phyloP scores from a whole-genome alignment of 2,888 invertebrate species.

The Gerosis bhagava region DNA sequence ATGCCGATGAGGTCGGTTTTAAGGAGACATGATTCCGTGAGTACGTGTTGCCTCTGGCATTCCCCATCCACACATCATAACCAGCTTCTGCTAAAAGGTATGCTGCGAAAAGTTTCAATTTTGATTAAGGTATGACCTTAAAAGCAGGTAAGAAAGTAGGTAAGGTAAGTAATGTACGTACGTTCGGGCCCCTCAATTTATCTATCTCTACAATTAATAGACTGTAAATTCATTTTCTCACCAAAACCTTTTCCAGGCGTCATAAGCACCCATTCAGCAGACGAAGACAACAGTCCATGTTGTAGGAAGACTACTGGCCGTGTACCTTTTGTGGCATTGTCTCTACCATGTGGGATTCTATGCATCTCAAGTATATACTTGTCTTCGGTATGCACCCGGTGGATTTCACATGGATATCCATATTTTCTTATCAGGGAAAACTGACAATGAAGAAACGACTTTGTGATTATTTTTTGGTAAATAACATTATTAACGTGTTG shows the following conservation, averaged over 20 bases:
- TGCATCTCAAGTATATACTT: slow-evolving; percentile 92
- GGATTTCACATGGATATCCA: slow-evolving; percentile 88
- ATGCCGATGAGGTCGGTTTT: slow-evolving; percentile 55
- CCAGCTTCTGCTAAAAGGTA: slow-evolving; percentile 86
- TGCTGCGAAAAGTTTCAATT: slow-evolving; percentile 77
- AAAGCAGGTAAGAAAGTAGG: no score
- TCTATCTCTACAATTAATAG: no score
- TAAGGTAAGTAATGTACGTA: no score
- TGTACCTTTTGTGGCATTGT: slow-evolving; percentile 37
- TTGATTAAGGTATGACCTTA: no score
- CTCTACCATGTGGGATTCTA: slow-evolving; percentile 85
- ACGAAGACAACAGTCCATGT: slow-evolving; percentile 91
- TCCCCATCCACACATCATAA: slow-evolving; percentile 93
- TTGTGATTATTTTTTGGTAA: no score
- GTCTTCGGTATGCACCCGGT: slow-evolving; percentile 88
- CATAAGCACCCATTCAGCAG: slow-evolving; percentile 90
- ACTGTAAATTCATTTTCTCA: no score
- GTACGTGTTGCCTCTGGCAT: slow-evolving; percentile 91
- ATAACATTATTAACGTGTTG: no score
- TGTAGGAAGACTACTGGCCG: slow-evolving; percentile 86
- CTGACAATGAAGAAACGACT: slow-evolving; percentile 40
- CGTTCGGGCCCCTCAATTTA: no score
- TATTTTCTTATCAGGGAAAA: slow-evolving; percentile 71
- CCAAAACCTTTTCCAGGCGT: slow-evolving; percentile 84
- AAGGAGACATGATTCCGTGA: slow-evolving; percentile 82